Percentiles rank a stretch among this genome's conserved stretches.
Evolutionary conservation across 1,140 invertebrate genomes (phyloP).

Genomic region (Scaptodrosophila lebanonensis): DNA sequence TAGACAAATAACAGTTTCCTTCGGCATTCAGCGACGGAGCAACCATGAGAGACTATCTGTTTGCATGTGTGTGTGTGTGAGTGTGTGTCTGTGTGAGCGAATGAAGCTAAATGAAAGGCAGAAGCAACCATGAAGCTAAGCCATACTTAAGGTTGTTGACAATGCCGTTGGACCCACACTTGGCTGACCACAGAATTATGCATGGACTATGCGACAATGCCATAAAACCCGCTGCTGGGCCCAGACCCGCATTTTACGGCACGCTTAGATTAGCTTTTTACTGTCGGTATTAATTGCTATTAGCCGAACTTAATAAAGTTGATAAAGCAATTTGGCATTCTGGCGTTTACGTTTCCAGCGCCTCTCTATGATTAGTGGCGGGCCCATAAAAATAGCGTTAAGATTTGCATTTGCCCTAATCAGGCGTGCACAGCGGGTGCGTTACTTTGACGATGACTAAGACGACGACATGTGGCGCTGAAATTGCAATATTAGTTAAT

Average conservation of each 20-base stretch:
- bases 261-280: constrained; percentile 70
- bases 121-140: too few relatives aligned
- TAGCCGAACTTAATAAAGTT: constrained; percentile 75
- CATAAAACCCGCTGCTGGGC: constrained; percentile 36
- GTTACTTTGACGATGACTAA: neutral
- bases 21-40: constrained; percentile 55
- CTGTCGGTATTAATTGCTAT: constrained; percentile 74
- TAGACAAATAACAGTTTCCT: constrained; percentile 74
- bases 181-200: constrained; percentile 46
- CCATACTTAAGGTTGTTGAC: constrained; percentile 75
- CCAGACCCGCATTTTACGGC: constrained; percentile 52
- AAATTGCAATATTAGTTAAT: constrained; percentile 68
- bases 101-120: too few relatives aligned
- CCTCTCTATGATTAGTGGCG: constrained; percentile 54
- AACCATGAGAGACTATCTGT: neutral
- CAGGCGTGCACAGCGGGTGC: neutral
- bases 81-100: neutral
- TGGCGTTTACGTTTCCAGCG: constrained; percentile 64
- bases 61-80: neutral
- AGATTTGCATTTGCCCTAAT: constrained; percentile 61
- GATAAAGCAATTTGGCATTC: constrained; percentile 75
- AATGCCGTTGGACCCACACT: constrained; percentile 41
- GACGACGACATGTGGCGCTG: constrained; percentile 46
- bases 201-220: constrained; percentile 46
- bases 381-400: constrained; percentile 54